phyloP scores from a whole-genome alignment of 2,797 vertebrate genomes.

The Rhadinocentrus ornatus region DNA sequence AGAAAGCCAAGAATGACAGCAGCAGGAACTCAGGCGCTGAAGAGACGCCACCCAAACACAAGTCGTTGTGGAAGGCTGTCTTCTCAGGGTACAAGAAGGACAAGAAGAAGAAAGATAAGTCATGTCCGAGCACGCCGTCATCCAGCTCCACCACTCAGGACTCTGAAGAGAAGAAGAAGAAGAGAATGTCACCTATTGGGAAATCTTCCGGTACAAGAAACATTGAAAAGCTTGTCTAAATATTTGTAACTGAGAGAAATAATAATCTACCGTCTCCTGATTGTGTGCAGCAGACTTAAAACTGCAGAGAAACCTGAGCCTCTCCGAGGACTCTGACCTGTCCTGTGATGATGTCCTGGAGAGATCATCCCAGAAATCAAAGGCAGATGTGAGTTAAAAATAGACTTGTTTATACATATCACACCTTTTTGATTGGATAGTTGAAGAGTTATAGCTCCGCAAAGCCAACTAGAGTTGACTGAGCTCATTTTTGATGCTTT shows the following conservation, averaged over 20 bases:
- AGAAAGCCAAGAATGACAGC: conserved; percentile 91
- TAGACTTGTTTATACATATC: background rate
- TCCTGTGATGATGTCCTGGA: conserved; percentile 96
- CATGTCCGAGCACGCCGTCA: conserved; percentile 91
- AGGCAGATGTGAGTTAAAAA: conserved; percentile 88
- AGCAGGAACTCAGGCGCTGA: conserved; percentile 81
- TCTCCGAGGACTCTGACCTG: conserved; percentile 97
- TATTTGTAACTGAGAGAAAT: background rate
- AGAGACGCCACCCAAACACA: conserved; percentile 89
- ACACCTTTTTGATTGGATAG: background rate
- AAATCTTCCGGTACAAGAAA: conserved; percentile 85
- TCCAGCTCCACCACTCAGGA: conserved; percentile 91
- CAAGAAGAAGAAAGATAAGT: conserved; percentile 95
- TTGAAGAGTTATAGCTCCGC: background rate
- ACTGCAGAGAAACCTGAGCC: conserved; percentile 90
- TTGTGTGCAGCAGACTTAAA: conserved; percentile 84
- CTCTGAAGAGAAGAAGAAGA: conserved; percentile 89
- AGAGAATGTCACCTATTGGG: conserved; percentile 77
- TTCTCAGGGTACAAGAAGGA: conserved; percentile 98
- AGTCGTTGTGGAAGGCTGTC: conserved; percentile 95
- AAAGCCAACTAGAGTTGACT: background rate
- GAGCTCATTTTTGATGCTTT: background rate
- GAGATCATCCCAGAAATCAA: conserved; percentile 93
- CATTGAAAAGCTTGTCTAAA: fast-evolving
- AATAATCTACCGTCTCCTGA: background rate